Evolutionary conservation across 2,888 invertebrate species (phyloP), one percentile per base, ranked within the genome.

Genomic region (Mylabris sibirica): DNA sequence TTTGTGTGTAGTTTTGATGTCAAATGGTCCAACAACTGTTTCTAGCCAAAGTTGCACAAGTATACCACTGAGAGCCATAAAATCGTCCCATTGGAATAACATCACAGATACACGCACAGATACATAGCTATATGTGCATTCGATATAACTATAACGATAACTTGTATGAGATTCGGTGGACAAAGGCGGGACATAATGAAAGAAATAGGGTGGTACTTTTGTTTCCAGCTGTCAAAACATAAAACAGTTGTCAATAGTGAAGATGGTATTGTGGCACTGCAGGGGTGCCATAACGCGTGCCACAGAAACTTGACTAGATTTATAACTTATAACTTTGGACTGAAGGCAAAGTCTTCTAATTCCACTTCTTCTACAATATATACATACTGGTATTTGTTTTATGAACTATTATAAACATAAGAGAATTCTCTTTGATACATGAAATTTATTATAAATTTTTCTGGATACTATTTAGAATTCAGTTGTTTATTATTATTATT

Each of bases 161-260:
- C 71, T 77, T 74, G 71, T 69, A 67, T 66, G 60, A 68, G 70
- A 66, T 67, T 69, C 20, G 49, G 2, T 49, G 20, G 49, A 44
- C 17, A n/a, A 44, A 44, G 41, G 5, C 41, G 41, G 20, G 49
- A 67, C 68, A 72, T 75, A 74, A 75, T 76, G 76, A 75, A 76
- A 4, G 74, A 70, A 73, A 70, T 73, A 74, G 70, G 75, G 76
- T 77, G 72, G 75, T 76, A 76, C 77, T 78, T 78, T 79, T 78
- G 78, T 79, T 79, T 77, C 75, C 73, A 77, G 74, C 80, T 79
- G 80, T 80, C 80, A 79, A 79, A 79, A 78, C 79, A 80, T 80
- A 79, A 80, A 80, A 79, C 77, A 80, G 79, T 79, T 79, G 78
- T 80, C 79, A 79, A 80, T 79, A 76, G 73, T 17, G 17, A 44